These are phyloP conservation scores for Rhodophaea formosa DNA, from an alignment of 2,888 invertebrate species.

Conservation along the genomic window DNA sequence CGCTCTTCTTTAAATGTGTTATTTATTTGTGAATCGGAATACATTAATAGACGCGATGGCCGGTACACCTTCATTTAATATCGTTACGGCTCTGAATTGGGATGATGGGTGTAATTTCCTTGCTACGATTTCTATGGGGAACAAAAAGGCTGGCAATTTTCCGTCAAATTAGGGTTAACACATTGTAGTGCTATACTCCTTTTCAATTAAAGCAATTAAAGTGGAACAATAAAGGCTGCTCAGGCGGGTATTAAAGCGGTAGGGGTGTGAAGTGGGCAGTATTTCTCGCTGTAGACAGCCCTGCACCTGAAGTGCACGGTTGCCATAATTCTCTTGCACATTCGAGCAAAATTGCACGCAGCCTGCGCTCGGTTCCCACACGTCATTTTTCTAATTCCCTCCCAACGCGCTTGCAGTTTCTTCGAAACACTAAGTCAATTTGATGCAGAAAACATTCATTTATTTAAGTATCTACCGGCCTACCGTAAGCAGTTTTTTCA, in stretches of 20 bases:
- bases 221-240: conserved; percentile 1
- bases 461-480: conserved; percentile 20
- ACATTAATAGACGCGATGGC: conserved; percentile 72
- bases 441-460: conserved; percentile 16
- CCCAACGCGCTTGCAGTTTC: conserved; percentile 52
- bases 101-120: conserved; percentile 68
- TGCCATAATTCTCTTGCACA: conserved; percentile 73
- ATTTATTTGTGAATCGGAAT: conserved; percentile 77
- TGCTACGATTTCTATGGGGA: conserved; percentile 31
- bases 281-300: conserved; percentile 1
- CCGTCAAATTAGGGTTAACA: conserved; percentile 45
- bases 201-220: conserved; percentile 15
- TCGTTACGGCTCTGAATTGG: conserved; percentile 68
- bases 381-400: conserved; percentile 71
- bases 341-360: conserved; percentile 66
- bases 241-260: neutral
- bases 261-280: conserved; percentile 1
- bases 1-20: conserved; percentile 72
- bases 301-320: conserved; percentile 20
- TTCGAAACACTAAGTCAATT: conserved; percentile 24
- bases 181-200: neutral
- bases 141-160: conserved; percentile 56
- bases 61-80: conserved; percentile 78
- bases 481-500: neutral
- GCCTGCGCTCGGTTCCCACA: conserved; percentile 66